Base-by-base conservation (phyloP, 2,888 invertebrate genomes). In the Caradrina kadenii region DNA sequence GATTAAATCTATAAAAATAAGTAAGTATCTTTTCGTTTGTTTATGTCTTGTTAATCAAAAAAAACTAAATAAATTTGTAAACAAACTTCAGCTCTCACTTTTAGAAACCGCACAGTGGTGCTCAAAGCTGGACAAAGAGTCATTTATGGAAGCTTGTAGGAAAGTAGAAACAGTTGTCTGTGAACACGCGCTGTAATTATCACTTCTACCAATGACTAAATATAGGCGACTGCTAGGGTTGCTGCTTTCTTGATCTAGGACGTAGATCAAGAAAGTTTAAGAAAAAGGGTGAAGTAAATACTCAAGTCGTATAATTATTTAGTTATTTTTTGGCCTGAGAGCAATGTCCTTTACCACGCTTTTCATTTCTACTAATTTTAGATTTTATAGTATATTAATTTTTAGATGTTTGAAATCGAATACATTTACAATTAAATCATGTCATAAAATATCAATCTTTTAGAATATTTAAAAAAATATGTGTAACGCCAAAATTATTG, bases 161-260 rank as follows among this genome's bases (percentile, higher is more conserved):
- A 82, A 83, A 87, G 82, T 80, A 67, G 79, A 77, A 61, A 72
- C 68, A 70, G 72, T 63, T 73, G 79, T 74, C 56, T 67, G 8
- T 69, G 60, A n/a, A 70, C 63, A 81, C 63, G 59, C 45, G 74
- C 81, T 63, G 62, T 77, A 82, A 82, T 84, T 84, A 83, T 74
- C 78, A 79, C 77, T 77, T 70, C 35, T 63, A 69, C 54, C 55
- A 21, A 61, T 45, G 22, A 50, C 70, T 83, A 70, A 73, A 69
- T 71, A 79, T 76, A 76, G 74, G 55, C 26, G 53, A 66, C 31
- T 26, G 31, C 19, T 72, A 65, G 74, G 76, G 45, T 45, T 45
- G 45, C 17, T n/a, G n/a, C n/a, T n/a, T n/a, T n/a, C n/a, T n/a
- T n/a, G n/a, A 15, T 17, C 17, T 13, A 45, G 45, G 45, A 4